These are phyloP conservation scores for Hypotaenidia okinawae DNA, from an alignment of 2,797 vertebrate species.

Conservation along the genomic window DNA sequence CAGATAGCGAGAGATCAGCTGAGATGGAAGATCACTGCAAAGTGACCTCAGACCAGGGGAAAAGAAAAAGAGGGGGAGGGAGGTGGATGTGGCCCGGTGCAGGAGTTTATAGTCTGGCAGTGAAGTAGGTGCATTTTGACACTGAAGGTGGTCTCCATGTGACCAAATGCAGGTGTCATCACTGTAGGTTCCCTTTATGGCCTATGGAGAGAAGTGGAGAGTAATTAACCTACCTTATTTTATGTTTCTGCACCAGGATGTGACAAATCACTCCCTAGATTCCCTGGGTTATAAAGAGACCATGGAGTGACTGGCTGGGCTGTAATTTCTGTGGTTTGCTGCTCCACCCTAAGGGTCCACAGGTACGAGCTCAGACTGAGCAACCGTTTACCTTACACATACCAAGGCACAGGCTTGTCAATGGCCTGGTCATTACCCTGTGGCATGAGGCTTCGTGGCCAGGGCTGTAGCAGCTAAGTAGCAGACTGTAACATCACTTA, in stretches of 20 bases:
- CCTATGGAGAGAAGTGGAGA: background rate
- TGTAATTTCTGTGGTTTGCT: background rate
- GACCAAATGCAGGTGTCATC: background rate
- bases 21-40: slow-evolving; percentile 38
- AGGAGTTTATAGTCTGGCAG: background rate
- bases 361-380: background rate
- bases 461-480: background rate
- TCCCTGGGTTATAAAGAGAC: background rate
- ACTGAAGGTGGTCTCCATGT: background rate
- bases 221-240: background rate
- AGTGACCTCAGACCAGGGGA: slow-evolving; percentile 23
- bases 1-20: slow-evolving; percentile 51
- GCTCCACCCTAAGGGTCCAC: background rate
- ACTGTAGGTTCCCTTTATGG: background rate
- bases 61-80: background rate
- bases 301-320: background rate
- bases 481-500: background rate
- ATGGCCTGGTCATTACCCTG: background rate
- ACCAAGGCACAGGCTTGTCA: background rate
- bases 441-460: background rate
- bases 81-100: background rate
- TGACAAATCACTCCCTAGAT: background rate
- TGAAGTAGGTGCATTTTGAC: background rate
- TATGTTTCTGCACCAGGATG: background rate
- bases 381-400: background rate